These are phyloP conservation scores for Agrochola lota DNA, from an alignment of 2,888 invertebrate genomes.

Conservation along the genomic window DNA sequence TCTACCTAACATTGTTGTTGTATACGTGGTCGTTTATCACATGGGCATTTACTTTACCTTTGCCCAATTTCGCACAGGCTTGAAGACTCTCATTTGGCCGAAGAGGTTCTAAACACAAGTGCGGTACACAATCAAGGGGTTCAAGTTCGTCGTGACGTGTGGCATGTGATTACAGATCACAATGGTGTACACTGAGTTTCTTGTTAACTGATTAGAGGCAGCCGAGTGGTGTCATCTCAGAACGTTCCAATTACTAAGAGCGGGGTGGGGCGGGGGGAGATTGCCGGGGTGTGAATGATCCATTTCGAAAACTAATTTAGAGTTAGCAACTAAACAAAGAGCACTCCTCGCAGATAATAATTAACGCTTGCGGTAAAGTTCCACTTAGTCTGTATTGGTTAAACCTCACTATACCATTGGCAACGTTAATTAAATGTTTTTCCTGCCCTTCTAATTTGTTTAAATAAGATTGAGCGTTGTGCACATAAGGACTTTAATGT, in stretches of 20 bases:
- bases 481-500: constrained; percentile 25
- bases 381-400: constrained; percentile 88
- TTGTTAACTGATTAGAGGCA: constrained; percentile 90
- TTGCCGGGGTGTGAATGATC: constrained; percentile 89
- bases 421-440: constrained; percentile 80
- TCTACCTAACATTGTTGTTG: background rate
- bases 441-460: constrained; percentile 64
- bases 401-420: constrained; percentile 84
- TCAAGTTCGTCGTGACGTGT: constrained; percentile 64
- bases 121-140: constrained; percentile 52
- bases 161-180: constrained; percentile 80
- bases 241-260: constrained; percentile 89
- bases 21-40: background rate
- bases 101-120: constrained; percentile 43
- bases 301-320: constrained; percentile 91
- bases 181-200: constrained; percentile 85
- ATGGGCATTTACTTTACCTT: constrained; percentile 4
- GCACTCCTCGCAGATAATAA: constrained; percentile 90
- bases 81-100: constrained; percentile 19
- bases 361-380: constrained; percentile 90
- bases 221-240: constrained; percentile 89
- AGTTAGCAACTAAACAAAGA: constrained; percentile 91
- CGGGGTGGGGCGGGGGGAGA: constrained; percentile 75
- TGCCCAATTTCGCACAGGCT: constrained; percentile 6
- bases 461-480: constrained; percentile 52